Evolutionary conservation across 1,140 invertebrate species (phyloP).

Genomic region (Philopotamus ludificatus): DNA sequence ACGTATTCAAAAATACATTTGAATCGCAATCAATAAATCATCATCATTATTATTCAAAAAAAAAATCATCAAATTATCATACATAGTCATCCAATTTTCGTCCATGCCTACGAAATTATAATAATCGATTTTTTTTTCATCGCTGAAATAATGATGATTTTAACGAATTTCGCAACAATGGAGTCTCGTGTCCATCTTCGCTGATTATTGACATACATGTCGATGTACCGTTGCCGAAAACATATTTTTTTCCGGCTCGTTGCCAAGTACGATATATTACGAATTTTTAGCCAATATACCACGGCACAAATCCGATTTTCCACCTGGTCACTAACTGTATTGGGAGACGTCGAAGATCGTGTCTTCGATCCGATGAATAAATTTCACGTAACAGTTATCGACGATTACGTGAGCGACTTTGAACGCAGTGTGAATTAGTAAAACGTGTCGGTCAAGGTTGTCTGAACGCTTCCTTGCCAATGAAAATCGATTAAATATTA

Average conservation of each 20-base stretch:
- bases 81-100: no score
- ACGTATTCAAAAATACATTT: no score
- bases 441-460: conserved; percentile 12
- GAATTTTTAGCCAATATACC: no score
- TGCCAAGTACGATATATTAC: neutral
- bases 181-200: neutral
- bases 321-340: neutral
- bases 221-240: conserved; percentile 13
- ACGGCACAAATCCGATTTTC: no score
- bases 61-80: no score
- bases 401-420: conserved; percentile 26
- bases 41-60: no score
- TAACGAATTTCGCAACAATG: no score
- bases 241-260: neutral
- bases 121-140: no score
- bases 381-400: conserved; percentile 35
- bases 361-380: conserved; percentile 25
- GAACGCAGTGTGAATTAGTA: conserved; percentile 1
- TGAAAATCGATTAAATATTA: neutral
- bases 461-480: neutral
- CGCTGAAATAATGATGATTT: no score
- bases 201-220: neutral
- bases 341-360: neutral
- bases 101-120: neutral
- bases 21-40: no score